Base-by-base conservation (phyloP, 92 coral and sea anemone species). In the Paragorgia papillata region DNA sequence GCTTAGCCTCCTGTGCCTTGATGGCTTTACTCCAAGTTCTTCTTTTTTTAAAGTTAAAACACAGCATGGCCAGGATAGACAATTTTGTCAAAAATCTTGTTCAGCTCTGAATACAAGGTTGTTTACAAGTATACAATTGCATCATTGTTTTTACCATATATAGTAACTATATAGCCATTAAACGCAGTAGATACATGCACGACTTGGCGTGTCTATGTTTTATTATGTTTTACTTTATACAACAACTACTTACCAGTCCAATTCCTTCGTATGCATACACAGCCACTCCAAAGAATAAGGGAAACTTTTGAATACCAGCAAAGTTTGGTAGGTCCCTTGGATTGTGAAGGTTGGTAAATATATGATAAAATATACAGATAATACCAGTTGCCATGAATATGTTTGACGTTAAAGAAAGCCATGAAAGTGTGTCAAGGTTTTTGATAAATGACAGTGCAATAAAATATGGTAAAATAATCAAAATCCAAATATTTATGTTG, bases 261-360 rank as follows among this genome's bases (percentile, higher is more conserved):
- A 93, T 90, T 20, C 97, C 97, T 76, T 93, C 97, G 74, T 87
- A 90, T 7, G 97, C 85, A 60, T 85, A 93, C 55, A 93, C 76
- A n/a, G 92, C 84, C 29, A 83, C 79, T 12, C 97, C 97, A 82
- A 88, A 86, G 66, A 89, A 74, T 39, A 90, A 78, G 5, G 92
- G 90, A 13, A 88, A 57, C 62, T 61, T 63, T 13, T 54, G 20
- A 9, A 49, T 40, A 8, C 90, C 90, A 43, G 85, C 86, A 68
- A 93, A 90, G 14, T 80, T 79, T 0, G 97, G 97, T 6, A 87
- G 70, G 19, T 61, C 76, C n/a, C 56, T 51, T n/a, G 89, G 89
- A 46, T 77, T 75, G 21, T 80, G 76, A 12, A 95, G 73, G 53
- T 90, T 82, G 20, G 74, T 28, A 29, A 88, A 78, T n/a, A 90